These are phyloP conservation scores for Bilobella aurantiaca DNA, from an alignment of 1,140 invertebrate species.

Conservation along the genomic window DNA sequence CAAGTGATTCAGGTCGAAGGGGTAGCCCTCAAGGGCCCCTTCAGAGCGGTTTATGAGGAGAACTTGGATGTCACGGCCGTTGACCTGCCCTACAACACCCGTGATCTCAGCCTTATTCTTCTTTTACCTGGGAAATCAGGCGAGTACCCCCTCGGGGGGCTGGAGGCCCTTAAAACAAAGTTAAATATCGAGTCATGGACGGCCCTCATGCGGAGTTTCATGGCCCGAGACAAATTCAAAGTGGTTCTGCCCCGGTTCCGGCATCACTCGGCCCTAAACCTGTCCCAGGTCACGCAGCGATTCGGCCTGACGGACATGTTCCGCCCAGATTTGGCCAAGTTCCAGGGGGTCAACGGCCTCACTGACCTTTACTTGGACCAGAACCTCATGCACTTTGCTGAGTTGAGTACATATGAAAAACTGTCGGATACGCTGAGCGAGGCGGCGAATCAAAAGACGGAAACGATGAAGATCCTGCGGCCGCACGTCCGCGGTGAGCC, in stretches of 20 bases:
- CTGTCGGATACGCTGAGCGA: conserved; percentile 32
- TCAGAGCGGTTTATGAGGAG: conserved; percentile 69
- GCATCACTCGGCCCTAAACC: conserved; percentile 66
- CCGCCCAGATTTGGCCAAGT: conserved; percentile 56
- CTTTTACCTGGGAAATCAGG: conserved; percentile 59
- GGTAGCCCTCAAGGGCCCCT: conserved; percentile 56
- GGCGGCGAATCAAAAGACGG: conserved; percentile 16
- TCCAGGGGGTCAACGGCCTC: conserved; percentile 55
- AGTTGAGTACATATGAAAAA: conserved; percentile 34
- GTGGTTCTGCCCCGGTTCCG: conserved; percentile 59
- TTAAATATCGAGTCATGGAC: conserved; percentile 33
- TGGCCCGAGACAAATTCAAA: conserved; percentile 29
- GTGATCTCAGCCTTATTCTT: conserved; percentile 62
- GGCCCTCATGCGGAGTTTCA: conserved; percentile 26
- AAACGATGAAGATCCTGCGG: conserved; percentile 4
- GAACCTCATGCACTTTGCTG: conserved; percentile 31
- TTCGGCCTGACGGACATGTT: conserved; percentile 73
- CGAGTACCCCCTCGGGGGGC: conserved; percentile 31
- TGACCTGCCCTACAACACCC: conserved; percentile 38
- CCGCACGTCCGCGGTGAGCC: background rate
- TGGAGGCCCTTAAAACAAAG: conserved; percentile 25
- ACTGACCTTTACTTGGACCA: conserved; percentile 46
- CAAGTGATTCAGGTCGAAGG: conserved; percentile 68
- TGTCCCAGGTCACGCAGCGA: conserved; percentile 58
- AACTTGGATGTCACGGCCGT: conserved; percentile 67